Base-by-base conservation (phyloP, 2,113 vertebrate genomes). In the Austrofundulus limnaeus region DNA sequence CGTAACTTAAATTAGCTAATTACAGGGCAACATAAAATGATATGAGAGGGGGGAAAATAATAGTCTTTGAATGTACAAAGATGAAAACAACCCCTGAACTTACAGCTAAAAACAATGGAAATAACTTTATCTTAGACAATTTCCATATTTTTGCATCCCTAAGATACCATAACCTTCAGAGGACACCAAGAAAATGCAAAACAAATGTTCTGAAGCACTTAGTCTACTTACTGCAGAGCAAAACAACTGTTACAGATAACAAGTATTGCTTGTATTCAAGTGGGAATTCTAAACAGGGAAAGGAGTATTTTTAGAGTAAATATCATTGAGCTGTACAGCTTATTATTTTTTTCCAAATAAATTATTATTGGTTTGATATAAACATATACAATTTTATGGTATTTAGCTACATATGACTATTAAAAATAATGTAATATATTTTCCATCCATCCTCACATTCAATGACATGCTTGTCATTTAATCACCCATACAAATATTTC, bases 1-100 rank as follows among this genome's bases (percentile, higher is more conserved):
- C 16, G 16, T 16, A 42, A 42, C 3, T 16, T 42, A 42, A 42
- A 6, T 42, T 1, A 5, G 11, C 58, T 66, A 80, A 86, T 80
- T 79, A 81, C 41, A 42, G 17, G 16, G 16, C 41, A 5, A 42
- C 41, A 42, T 17, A 42, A 15, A 42, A 5, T 42, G n/a, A 34
- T 9, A 10, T 34, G 4, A 34, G 5, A 10, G 1, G 31, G 10
- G 13, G 10, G 15, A 42, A 42, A 42, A 16, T 17, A 16, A 16
- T n/a, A n/a, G n/a, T 42, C 16, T 42, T 17, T 17, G 14, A 17
- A 17, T 17, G 14, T 16, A 42, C 16, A 16, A 17, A 42, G 41
- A 42, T 42, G 41, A 16, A 17, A 42, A 42, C 16, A 42, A 5
- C 41, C 41, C 41, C 41, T 42, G 41, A 42, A 42, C 15, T 5